A percentile compares a stretch with the other conserved stretches of the same genome.
Evolutionary conservation across 2,797 vertebrate genomes (phyloP).

Genomic region (Astyanax mexicanus): DNA sequence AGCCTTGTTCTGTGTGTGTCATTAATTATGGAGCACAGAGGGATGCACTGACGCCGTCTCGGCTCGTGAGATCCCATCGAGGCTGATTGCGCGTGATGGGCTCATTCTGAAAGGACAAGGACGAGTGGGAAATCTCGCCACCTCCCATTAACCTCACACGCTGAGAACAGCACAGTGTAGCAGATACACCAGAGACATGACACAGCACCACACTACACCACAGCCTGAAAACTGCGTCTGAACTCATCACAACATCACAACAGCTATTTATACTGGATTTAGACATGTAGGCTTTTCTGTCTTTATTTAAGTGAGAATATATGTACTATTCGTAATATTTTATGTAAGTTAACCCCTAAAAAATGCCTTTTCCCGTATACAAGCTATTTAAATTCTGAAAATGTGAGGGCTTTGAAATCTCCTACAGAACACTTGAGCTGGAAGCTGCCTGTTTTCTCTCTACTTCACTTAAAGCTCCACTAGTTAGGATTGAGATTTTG

Average conservation of each 20-base stretch:
- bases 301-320: too few relatives aligned
- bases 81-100: slow-evolving; percentile 72
- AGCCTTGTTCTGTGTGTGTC: slow-evolving; percentile 59
- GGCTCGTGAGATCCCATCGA: slow-evolving; percentile 68
- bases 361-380: too few relatives aligned
- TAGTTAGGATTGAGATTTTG: too few relatives aligned
- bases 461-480: too few relatives aligned
- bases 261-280: not conserved
- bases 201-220: not conserved
- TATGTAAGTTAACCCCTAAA: too few relatives aligned
- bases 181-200: not conserved
- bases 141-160: slow-evolving; percentile 60
- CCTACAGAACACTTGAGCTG: too few relatives aligned
- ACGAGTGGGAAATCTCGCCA: slow-evolving; percentile 67
- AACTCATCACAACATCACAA: not conserved
- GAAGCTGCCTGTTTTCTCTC: too few relatives aligned
- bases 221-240: not conserved
- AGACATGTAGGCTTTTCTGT: not conserved
- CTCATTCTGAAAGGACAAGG: slow-evolving; percentile 60
- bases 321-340: too few relatives aligned
- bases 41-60: slow-evolving; percentile 57
- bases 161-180: slow-evolving; percentile 4
- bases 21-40: slow-evolving; percentile 70
- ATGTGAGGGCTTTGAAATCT: too few relatives aligned
- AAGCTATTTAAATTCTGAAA: too few relatives aligned